Percentiles rank a stretch among this genome's conserved stretches.
phyloP scores from a whole-genome alignment of 2,888 invertebrate genomes.

The Mythimna impura region DNA sequence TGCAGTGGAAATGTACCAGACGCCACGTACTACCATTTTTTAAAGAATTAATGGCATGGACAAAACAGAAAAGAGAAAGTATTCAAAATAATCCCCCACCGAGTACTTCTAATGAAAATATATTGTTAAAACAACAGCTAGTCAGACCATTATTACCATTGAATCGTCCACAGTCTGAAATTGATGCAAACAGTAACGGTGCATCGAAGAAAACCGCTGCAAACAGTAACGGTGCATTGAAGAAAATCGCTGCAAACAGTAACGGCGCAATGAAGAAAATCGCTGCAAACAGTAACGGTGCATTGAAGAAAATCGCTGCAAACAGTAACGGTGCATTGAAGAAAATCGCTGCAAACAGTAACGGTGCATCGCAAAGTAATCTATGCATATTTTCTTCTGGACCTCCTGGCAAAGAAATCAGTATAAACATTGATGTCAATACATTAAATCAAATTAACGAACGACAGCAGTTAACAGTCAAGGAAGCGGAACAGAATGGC shows the following conservation, averaged over 20 bases:
- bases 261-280: no score
- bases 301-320: not conserved
- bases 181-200: not conserved
- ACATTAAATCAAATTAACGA: conserved; percentile 25
- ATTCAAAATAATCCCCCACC: conserved; percentile 12
- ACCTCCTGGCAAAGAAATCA: conserved; percentile 64
- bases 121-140: conserved; percentile 43
- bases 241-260: no score
- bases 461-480: not conserved
- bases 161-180: not conserved
- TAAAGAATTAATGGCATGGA: conserved; percentile 70
- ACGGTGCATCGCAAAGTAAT: conserved; percentile 19
- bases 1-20: conserved; percentile 37
- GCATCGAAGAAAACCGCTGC: no score
- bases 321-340: not conserved
- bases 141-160: conserved; percentile 11
- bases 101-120: conserved; percentile 18
- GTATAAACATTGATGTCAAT: conserved; percentile 55
- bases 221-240: no score
- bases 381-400: conserved; percentile 63
- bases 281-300: no score
- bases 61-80: conserved; percentile 56
- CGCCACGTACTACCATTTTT: conserved; percentile 60
- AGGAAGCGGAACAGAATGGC: not conserved
- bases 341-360: not conserved